Evolutionary conservation across 2,888 invertebrate genomes (phyloP).

Genomic region (Eustalomyia histrio): DNA sequence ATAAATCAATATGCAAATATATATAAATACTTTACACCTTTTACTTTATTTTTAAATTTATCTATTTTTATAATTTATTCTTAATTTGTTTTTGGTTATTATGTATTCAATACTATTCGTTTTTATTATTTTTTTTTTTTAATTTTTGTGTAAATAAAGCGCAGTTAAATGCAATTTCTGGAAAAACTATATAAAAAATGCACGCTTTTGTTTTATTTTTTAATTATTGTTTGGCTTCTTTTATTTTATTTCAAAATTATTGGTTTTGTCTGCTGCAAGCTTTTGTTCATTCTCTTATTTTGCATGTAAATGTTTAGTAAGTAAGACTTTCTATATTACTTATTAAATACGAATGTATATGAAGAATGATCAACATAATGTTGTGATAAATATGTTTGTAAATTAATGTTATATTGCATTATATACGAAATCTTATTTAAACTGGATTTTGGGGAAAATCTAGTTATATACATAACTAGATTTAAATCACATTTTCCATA

Average conservation of each 20-base stretch:
- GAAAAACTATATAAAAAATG: constrained; percentile 64
- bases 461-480: no score
- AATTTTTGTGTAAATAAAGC: constrained; percentile 57
- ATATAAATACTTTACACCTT: neutral
- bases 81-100: constrained; percentile 19
- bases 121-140: constrained; percentile 22
- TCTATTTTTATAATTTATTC: constrained; percentile 29
- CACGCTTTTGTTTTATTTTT: constrained; percentile 71
- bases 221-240: constrained; percentile 30
- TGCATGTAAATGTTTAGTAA: constrained; percentile 48
- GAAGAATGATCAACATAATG: constrained; percentile 42
- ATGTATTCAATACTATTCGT: constrained; percentile 28
- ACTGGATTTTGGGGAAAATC: no score
- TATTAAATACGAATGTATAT: neutral
- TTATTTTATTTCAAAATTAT: constrained; percentile 7
- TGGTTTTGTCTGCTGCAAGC: constrained; percentile 39
- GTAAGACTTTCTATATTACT: constrained; percentile 48
- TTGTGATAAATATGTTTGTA: neutral
- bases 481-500: no score
- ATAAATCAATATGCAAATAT: constrained; percentile 8
- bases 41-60: constrained; percentile 12
- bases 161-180: constrained; percentile 35
- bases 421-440: no score
- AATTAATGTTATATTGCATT: no score
- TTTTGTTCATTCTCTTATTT: constrained; percentile 23